phyloP scores from a whole-genome alignment of 2,888 invertebrate species.

The Crematogaster levior region DNA sequence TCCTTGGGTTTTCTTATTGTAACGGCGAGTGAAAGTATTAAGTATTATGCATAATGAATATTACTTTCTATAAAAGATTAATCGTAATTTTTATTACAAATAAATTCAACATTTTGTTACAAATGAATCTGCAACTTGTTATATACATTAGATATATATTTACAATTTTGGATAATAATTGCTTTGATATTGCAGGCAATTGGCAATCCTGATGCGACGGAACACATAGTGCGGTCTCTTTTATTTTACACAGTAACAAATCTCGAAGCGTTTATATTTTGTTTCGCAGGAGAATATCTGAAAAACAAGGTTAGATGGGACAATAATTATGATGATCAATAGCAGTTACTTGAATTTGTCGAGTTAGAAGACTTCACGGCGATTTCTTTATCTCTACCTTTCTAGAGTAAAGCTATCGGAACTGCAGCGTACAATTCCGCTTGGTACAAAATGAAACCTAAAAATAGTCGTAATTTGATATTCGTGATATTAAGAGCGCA shows the following conservation, averaged over 20 bases:
- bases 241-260: conserved; percentile 59
- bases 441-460: conserved; percentile 66
- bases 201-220: conserved; percentile 28
- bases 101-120: too few relatives aligned
- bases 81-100: not conserved
- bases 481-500: conserved; percentile 64
- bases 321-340: not conserved
- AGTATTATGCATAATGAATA: not conserved
- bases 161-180: not conserved
- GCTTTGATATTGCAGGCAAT: conserved; percentile 57
- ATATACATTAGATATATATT: not conserved
- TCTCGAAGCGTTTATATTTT: conserved; percentile 66
- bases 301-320: conserved; percentile 62
- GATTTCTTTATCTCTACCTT: not conserved
- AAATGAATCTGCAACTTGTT: not conserved
- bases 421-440: conserved; percentile 55
- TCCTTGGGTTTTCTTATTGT: conserved; percentile 66
- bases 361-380: not conserved
- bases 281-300: conserved; percentile 73
- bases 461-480: conserved; percentile 56
- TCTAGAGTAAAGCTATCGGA: conserved; percentile 59
- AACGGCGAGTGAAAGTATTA: conserved; percentile 57
- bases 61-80: not conserved
- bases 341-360: not conserved
- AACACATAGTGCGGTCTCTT: conserved; percentile 59